phyloP scores from a whole-genome alignment of 2,888 invertebrate genomes.

The Oligia fasciuncula region DNA sequence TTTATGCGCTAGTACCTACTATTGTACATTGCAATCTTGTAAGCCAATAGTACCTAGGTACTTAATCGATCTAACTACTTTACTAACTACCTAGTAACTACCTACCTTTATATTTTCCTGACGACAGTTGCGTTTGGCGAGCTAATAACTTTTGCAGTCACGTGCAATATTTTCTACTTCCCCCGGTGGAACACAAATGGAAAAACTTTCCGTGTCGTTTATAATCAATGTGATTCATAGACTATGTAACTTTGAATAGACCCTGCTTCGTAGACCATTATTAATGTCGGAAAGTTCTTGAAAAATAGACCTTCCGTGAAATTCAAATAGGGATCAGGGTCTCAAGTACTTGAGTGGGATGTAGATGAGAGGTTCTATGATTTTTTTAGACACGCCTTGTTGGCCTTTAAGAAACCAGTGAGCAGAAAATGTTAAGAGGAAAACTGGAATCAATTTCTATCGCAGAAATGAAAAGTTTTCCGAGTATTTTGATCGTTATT shows the following conservation, averaged over 20 bases:
- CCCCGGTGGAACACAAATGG: slow-evolving; percentile 71
- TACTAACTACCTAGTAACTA: not conserved
- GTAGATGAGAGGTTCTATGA: slow-evolving; percentile 53
- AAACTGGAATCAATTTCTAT: slow-evolving; percentile 48
- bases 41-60: slow-evolving; percentile 1
- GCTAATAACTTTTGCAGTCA: slow-evolving; percentile 69
- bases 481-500: slow-evolving; percentile 12
- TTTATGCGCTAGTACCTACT: not conserved
- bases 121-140: slow-evolving; percentile 35
- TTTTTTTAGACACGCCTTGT: slow-evolving; percentile 57
- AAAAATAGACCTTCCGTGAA: slow-evolving; percentile 57
- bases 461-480: slow-evolving; percentile 12
- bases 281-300: slow-evolving; percentile 51
- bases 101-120: slow-evolving; percentile 24
- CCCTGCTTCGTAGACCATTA: slow-evolving; percentile 57
- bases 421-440: slow-evolving; percentile 41
- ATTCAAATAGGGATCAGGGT: slow-evolving; percentile 53
- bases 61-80: not conserved
- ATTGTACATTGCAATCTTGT: slow-evolving; percentile 22
- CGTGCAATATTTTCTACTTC: slow-evolving; percentile 69
- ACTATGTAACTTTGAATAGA: slow-evolving; percentile 61
- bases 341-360: slow-evolving; percentile 37
- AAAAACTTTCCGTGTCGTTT: slow-evolving; percentile 75
- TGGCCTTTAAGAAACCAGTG: slow-evolving; percentile 30
- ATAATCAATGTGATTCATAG: slow-evolving; percentile 65